Evolutionary conservation across 1,140 invertebrate species (phyloP).

Genomic region (Lasioglossum albipes): DNA sequence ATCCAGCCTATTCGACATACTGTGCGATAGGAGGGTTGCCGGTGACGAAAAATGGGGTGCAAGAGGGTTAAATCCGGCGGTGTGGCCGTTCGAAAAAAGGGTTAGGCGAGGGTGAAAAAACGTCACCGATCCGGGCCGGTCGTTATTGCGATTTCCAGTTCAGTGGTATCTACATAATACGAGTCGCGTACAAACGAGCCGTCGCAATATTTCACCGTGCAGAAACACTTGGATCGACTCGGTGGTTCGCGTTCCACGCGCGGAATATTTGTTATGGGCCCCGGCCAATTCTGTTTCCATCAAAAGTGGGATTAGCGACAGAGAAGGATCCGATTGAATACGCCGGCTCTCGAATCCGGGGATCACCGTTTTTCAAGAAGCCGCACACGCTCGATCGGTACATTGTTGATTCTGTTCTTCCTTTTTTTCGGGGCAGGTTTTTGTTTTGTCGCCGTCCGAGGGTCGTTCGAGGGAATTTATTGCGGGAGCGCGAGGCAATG

Average conservation of each 20-base stretch:
- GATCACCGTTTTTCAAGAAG: constrained; percentile 1
- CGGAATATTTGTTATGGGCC: not conserved
- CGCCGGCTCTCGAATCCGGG: not conserved
- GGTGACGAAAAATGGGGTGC: too few species aligned
- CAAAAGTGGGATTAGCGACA: not conserved
- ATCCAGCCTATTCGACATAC: too few species aligned
- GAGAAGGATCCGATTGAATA: not conserved
- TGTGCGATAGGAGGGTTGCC: too few species aligned
- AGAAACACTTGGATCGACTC: not conserved
- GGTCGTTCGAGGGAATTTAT: not conserved
- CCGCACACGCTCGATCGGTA: too few species aligned
- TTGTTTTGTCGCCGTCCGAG: not conserved
- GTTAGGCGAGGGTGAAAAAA: too few species aligned
- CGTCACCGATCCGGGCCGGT: not conserved
- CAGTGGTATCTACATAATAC: constrained; percentile 1
- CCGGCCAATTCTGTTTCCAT: not conserved
- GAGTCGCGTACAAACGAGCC: too few species aligned
- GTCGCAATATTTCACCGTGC: not conserved
- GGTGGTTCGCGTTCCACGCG: not conserved
- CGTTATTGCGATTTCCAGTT: not conserved
- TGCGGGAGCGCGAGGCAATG: not conserved
- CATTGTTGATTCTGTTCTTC: not conserved
- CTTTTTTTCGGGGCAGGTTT: not conserved
- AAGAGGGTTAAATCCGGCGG: too few species aligned
- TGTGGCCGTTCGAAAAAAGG: too few species aligned